Base-by-base conservation (phyloP, 2,888 invertebrate genomes). In the Tetragnatha montana region DNA sequence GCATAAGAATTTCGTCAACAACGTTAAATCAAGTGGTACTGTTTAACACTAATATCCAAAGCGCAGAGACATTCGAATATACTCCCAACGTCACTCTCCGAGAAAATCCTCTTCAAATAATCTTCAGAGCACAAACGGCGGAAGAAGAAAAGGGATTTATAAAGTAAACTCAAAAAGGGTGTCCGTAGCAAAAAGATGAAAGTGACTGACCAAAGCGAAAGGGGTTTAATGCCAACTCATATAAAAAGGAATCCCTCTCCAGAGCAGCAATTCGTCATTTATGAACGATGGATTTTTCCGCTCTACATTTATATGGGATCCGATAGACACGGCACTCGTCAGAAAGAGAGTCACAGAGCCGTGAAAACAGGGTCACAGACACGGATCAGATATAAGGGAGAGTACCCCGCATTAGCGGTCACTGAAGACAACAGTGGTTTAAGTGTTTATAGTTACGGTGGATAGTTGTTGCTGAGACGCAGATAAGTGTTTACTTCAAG, bases 291-390 rank as follows among this genome's bases (percentile, higher is more conserved):
- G 80, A 22, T 71, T 76, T 21, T 81, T 50, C n/a, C 21, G 19
- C 19, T 50, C 81, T 88, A 76, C 47, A 88, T 82, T 88, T 88
- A 81, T 88, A 88, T 70, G 74, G 71, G 80, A 80, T 86, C 70
- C 86, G 80, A 80, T 80, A 60, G 70, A 79, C 80, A 80, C 68
- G 60, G 50, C 21, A n/a, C 47, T 80, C 68, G 50, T 19, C 71
- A n/a, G 35, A 80, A 78, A 71, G 70, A 71, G 35, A 70, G 51
- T 70, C 82, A 71, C 60, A 51, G 60, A 70, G 70, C 76, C 87
- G 81, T 76, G 71, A 82, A 88, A 78, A 49, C 51, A 78, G 81
- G 82, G 76, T 74, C 81, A 50, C 21, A 21, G 82, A 73, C 14
- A 51, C n/a, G n/a, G 21, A 71, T n/a, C 47, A 79, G 74, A 47